phyloP scores from a whole-genome alignment of 2,888 invertebrate genomes.

The Dorcus parallelipipedus region DNA sequence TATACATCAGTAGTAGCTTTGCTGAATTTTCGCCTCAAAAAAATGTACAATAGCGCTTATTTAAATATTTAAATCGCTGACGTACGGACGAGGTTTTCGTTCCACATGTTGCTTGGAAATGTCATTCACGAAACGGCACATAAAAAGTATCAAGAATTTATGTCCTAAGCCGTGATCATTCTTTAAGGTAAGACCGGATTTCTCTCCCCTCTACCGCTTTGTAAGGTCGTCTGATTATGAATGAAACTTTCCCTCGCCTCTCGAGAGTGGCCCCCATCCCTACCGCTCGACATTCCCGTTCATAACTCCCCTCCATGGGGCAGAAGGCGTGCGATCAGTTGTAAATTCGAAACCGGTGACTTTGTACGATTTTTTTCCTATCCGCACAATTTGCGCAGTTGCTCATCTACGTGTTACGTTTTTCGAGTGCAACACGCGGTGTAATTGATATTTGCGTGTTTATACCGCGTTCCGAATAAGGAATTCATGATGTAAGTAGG shows the following conservation, averaged over 20 bases:
- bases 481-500: slow-evolving; percentile 9
- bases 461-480: not conserved
- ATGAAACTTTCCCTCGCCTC: slow-evolving; percentile 52
- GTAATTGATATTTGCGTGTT: no score
- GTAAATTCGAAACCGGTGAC: slow-evolving; percentile 37
- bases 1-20: no score
- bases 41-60: no score
- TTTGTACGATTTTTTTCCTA: slow-evolving; percentile 2
- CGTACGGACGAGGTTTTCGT: no score
- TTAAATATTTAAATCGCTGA: no score
- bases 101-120: slow-evolving; percentile 6
- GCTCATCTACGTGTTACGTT: not conserved
- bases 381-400: slow-evolving; percentile 1
- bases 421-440: not conserved
- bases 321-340: slow-evolving; percentile 43
- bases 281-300: slow-evolving; percentile 36
- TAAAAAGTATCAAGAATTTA: slow-evolving; percentile 22
- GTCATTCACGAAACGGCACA: slow-evolving; percentile 8
- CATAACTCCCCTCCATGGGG: slow-evolving; percentile 35
- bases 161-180: slow-evolving; percentile 21
- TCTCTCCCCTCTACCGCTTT: slow-evolving; percentile 22
- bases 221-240: slow-evolving; percentile 47
- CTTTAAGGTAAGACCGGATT: slow-evolving; percentile 32
- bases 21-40: no score
- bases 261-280: slow-evolving; percentile 34